These are phyloP conservation scores for Sesamia nonagrioides DNA, from an alignment of 1,140 invertebrate genomes.

Conservation along the genomic window DNA sequence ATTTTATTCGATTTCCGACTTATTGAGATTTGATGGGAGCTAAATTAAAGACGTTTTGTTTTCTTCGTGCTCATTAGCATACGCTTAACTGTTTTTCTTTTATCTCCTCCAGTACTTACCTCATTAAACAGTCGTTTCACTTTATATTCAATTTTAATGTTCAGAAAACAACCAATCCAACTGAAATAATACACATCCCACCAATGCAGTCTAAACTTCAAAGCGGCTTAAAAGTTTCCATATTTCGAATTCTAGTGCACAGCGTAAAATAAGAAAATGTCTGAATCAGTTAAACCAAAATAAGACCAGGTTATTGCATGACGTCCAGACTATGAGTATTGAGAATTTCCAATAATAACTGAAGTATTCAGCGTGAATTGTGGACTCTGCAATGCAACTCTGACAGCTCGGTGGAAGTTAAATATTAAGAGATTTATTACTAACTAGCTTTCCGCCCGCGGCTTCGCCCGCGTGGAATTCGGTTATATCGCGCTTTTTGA, in stretches of 20 bases:
- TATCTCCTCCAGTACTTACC: too few species aligned
- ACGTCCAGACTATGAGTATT: slow-evolving; percentile 51
- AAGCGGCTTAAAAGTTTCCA: slow-evolving; percentile 21
- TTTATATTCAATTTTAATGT: not conserved
- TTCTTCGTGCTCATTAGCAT: not conserved
- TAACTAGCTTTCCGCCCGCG: too few species aligned
- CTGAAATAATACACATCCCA: not conserved
- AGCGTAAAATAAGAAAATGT: slow-evolving; percentile 38
- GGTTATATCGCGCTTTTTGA: too few species aligned
- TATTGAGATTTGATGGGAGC: not conserved
- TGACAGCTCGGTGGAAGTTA: slow-evolving; percentile 23
- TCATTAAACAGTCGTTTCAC: not conserved
- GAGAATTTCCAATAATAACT: slow-evolving; percentile 65
- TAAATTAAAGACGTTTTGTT: not conserved
- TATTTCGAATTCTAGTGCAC: not conserved
- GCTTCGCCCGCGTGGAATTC: too few species aligned
- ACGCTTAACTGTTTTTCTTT: too few species aligned
- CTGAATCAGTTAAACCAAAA: slow-evolving; percentile 50
- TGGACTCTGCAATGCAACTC: slow-evolving; percentile 42
- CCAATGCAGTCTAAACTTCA: not conserved
- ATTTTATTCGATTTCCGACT: not conserved
- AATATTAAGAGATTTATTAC: slow-evolving; percentile 26
- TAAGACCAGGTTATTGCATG: slow-evolving; percentile 52
- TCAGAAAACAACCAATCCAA: not conserved
- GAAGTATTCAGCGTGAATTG: slow-evolving; percentile 56